Percentiles rank a stretch among this genome's conserved stretches.
Conservation (phyloP, 2,888 invertebrate genomes). For the Cosmopolites sordidus region DNA sequence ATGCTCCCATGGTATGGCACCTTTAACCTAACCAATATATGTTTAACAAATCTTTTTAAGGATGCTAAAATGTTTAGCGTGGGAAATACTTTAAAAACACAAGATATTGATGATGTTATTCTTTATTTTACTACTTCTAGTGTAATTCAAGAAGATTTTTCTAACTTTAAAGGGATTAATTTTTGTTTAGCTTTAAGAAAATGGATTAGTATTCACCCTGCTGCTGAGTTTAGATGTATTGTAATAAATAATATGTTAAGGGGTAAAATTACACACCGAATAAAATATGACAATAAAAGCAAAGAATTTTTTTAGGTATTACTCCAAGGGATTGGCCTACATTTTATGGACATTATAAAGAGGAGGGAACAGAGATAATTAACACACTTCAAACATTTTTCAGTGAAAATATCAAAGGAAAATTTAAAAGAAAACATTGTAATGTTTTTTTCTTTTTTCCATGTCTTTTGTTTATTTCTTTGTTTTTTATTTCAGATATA, state of each 20-base stretch:
- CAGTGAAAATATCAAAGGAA: slow-evolving; percentile 35
- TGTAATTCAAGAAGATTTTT: slow-evolving; percentile 41
- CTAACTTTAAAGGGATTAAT: slow-evolving; percentile 33
- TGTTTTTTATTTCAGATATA: slow-evolving; percentile 33
- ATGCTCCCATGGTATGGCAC: slow-evolving; percentile 40
- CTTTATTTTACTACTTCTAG: slow-evolving; percentile 41
- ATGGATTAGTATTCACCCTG: slow-evolving; percentile 46
- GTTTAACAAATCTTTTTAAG: slow-evolving; percentile 26
- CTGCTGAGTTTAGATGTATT: slow-evolving; percentile 46
- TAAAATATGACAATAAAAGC: no score
- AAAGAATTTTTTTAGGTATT: slow-evolving; percentile 33
- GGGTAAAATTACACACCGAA: slow-evolving; percentile 28
- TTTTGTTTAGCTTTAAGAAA: slow-evolving; percentile 42
- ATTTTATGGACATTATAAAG: slow-evolving; percentile 43
- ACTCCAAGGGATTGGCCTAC: slow-evolving; percentile 47
- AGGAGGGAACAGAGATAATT: slow-evolving; percentile 42
- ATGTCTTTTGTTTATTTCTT: slow-evolving; percentile 7
- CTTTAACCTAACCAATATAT: no score
- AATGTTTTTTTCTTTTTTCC: slow-evolving; percentile 21
- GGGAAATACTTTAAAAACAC: slow-evolving; percentile 41
- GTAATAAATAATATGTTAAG: slow-evolving; percentile 42
- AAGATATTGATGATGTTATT: slow-evolving; percentile 40
- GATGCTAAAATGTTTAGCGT: slow-evolving; percentile 46
- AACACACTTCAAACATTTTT: slow-evolving; percentile 38
- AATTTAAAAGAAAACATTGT: slow-evolving; percentile 40